Base-by-base conservation (phyloP, 1,140 invertebrate species). In the Camponotus floridanus region DNA sequence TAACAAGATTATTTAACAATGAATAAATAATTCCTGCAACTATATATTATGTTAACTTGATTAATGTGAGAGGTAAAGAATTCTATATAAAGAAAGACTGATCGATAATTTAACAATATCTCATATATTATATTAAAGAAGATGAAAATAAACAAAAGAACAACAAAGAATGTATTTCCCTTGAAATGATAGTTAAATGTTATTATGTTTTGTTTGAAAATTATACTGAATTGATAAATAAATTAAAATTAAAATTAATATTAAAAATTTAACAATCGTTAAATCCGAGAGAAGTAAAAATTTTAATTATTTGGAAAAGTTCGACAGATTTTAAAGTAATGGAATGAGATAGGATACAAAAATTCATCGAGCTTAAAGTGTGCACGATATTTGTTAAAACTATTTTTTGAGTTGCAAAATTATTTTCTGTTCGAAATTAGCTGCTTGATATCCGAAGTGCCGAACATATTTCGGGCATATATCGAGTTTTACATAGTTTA, bases 101-200 rank as follows among this genome's bases (percentile, higher is more conserved):
- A 76, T 76, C 74, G 59, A 76, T 76, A 76, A 42, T 62, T 62
- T 31, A 62, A 62, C 26, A 62, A 62, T 62, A 62, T 62, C 74
- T 18, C 13, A 7, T 6, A 7, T 6, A 42, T 26, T 61, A 71
- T n/a, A 62, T 76, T 76, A 39, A 45, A 62, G 21, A 4, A 18
- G 36, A 59, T 11, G 11, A 42, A 39, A 76, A 42, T 61, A 21
- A 76, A 42, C 42, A 21, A 61, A 61, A 26, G 55, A 42, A 31
- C 7, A 6, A 31, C n/a, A 7, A 61, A 13, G n/a, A 45, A 21
- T n/a, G 2, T 76, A 9, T 62, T 62, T 62, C 26, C 26, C 26
- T 8, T 61, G n/a, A 15, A 61, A 61, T 11, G n/a, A 67, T 42
- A 42, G 15, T 18, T n/a, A 7, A 13, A 21, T 4, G 2, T 51